A percentile compares a stretch with the other conserved stretches of the same genome.
These are phyloP conservation scores for Tethya wilhelma DNA, from an alignment of 37 sponge, comb jelly and placozoan genomes.

Conservation along the genomic window DNA sequence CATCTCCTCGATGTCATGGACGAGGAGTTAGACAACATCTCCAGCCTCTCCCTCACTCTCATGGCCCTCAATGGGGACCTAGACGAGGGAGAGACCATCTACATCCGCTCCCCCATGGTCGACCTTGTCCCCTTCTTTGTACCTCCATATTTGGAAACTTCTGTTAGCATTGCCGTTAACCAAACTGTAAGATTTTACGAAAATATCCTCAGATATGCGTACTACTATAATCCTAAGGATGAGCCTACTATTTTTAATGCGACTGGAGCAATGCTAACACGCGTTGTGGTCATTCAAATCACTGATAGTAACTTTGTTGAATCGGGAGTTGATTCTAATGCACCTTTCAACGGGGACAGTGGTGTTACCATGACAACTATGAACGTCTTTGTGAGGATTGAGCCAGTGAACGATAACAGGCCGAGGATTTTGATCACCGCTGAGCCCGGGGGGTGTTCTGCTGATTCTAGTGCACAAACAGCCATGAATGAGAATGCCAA, in stretches of 20 bases:
- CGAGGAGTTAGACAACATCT: constrained; percentile 49
- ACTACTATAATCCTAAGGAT: constrained; percentile 18
- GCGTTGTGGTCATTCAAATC: constrained; percentile 21
- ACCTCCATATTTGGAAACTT: background rate
- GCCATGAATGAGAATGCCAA: background rate
- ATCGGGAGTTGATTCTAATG: background rate
- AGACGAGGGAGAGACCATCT: constrained; percentile 30
- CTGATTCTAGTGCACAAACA: background rate
- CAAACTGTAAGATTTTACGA: background rate
- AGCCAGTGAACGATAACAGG: constrained; percentile 43
- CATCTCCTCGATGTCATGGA: constrained; percentile 34
- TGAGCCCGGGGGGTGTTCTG: constrained; percentile 5
- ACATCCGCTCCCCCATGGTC: constrained; percentile 15
- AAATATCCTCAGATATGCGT: background rate
- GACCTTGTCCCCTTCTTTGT: no score
- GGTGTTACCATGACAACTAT: constrained; percentile 19
- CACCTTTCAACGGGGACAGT: background rate
- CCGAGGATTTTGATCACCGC: constrained; percentile 33
- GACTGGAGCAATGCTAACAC: background rate
- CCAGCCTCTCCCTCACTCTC: constrained; percentile 22
- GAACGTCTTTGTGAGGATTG: constrained; percentile 3
- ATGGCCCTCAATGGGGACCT: constrained; percentile 35
- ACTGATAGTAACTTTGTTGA: constrained; percentile 21
- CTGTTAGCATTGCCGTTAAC: background rate
- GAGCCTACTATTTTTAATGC: constrained; percentile 47